phyloP scores from a whole-genome alignment of 2,113 vertebrate genomes.

The Burhinus oedicnemus region DNA sequence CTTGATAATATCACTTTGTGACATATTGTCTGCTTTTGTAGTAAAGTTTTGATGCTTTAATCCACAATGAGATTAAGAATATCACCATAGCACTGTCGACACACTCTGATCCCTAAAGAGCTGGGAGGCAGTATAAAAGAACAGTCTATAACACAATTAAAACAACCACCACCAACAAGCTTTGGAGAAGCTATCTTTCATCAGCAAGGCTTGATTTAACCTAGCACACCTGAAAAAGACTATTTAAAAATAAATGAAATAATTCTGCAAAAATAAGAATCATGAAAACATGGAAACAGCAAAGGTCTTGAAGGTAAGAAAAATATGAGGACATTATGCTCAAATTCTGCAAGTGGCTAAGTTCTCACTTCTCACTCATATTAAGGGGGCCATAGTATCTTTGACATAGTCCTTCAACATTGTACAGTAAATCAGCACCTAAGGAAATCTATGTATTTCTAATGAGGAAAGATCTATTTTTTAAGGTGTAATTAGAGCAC shows the following conservation, averaged over 20 bases:
- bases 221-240: background rate
- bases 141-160: background rate
- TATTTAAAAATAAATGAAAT: background rate
- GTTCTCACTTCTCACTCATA: background rate
- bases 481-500: background rate
- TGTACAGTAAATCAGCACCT: background rate
- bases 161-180: background rate
- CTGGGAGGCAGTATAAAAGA: background rate
- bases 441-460: background rate
- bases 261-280: background rate
- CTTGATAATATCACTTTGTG: background rate
- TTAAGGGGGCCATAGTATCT: background rate
- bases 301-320: background rate
- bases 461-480: background rate
- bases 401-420: background rate
- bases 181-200: background rate
- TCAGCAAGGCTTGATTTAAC: background rate
- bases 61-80: background rate
- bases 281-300: background rate
- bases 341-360: background rate
- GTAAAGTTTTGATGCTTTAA: background rate
- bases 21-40: background rate
- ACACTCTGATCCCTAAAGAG: background rate
- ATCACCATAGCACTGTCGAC: background rate
- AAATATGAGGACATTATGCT: background rate